These are phyloP conservation scores for Calameuta pallipes DNA, from an alignment of 2,888 invertebrate genomes.

Conservation along the genomic window DNA sequence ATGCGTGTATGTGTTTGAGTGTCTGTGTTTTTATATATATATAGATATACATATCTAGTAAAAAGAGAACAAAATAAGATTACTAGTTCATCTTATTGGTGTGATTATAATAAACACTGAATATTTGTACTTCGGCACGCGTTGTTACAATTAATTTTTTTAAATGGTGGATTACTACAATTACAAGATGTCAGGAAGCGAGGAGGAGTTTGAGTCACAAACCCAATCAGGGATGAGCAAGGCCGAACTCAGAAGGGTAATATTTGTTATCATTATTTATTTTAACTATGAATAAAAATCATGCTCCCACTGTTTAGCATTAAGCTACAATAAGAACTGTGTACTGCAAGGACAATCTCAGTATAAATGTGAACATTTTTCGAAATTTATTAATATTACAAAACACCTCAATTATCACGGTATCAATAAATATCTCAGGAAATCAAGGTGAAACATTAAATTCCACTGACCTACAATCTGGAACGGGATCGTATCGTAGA, in stretches of 20 bases:
- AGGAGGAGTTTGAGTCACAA: conserved; percentile 67
- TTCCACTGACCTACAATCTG: neutral
- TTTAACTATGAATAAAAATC: neutral
- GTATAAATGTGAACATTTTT: conserved; percentile 8
- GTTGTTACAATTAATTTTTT: neutral
- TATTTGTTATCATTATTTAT: conserved; percentile 2
- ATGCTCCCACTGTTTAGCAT: neutral
- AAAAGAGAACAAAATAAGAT: neutral
- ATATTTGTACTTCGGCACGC: neutral
- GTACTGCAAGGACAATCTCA: neutral
- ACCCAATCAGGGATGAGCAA: conserved; percentile 72
- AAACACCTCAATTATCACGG: neutral
- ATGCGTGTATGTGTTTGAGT: conserved; percentile 6
- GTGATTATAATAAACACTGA: neutral
- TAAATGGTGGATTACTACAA: conserved; percentile 63
- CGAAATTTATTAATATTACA: neutral
- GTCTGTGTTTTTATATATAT: neutral
- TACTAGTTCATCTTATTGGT: neutral
- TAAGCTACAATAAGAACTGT: neutral
- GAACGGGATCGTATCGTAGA: neutral
- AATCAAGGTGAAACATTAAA: neutral
- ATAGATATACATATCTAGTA: neutral
- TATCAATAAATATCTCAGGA: neutral
- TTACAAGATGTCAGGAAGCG: conserved; percentile 64
- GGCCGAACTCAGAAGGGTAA: conserved; percentile 77